Evolutionary conservation across 2,888 invertebrate species (phyloP).

Genomic region (Lithophane socia): DNA sequence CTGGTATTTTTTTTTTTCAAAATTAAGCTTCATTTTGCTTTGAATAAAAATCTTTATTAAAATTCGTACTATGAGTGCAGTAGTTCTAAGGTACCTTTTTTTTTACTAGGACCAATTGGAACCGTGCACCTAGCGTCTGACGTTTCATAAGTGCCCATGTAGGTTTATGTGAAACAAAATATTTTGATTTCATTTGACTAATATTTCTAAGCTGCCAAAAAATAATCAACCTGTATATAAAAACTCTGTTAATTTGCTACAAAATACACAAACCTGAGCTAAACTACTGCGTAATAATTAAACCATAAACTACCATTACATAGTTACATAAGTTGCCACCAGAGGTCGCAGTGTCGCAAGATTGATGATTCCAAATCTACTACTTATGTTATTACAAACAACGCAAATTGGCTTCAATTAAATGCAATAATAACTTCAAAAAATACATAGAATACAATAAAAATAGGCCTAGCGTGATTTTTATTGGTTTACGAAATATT

Average conservation of each 20-base stretch:
- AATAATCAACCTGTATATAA: neutral
- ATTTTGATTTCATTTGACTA: neutral
- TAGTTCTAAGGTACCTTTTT: too few species aligned
- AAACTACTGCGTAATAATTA: slow-evolving; percentile 3
- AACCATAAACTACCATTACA: slow-evolving; percentile 1
- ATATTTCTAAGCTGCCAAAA: neutral
- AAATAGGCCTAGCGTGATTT: slow-evolving; percentile 12
- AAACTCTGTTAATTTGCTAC: neutral
- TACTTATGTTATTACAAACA: neutral
- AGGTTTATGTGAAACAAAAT: too few species aligned
- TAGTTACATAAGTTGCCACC: slow-evolving; percentile 37
- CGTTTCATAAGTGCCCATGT: too few species aligned
- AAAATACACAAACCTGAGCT: slow-evolving; percentile 10
- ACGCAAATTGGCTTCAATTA: slow-evolving; percentile 19
- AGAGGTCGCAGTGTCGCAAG: slow-evolving; percentile 35
- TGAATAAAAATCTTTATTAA: too few species aligned
- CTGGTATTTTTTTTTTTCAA: too few species aligned
- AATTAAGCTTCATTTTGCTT: too few species aligned
- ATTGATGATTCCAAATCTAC: slow-evolving; percentile 4
- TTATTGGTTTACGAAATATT: slow-evolving; percentile 17
- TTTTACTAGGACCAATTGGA: too few species aligned
- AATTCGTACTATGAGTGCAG: too few species aligned
- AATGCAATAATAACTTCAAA: slow-evolving; percentile 14
- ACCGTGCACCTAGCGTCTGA: too few species aligned
- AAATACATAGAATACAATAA: slow-evolving; percentile 21